Conservation (phyloP, 2,888 invertebrate genomes). For the Pterobdella sp. region DNA sequence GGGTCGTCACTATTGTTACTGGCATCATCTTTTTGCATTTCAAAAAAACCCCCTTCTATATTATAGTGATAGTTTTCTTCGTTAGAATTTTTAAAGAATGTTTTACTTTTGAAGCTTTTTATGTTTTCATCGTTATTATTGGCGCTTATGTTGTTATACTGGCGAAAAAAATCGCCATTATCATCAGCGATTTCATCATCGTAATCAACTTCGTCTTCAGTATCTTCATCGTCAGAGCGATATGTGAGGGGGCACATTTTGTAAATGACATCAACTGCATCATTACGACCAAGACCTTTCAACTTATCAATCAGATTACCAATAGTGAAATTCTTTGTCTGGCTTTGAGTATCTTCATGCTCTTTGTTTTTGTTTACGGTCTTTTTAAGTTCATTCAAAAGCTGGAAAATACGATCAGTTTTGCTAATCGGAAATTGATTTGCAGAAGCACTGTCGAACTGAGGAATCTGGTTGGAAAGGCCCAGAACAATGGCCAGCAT, state of each 20-base stretch:
- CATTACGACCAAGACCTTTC: slow-evolving; percentile 58
- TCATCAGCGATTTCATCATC: not conserved
- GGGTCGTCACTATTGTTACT: not conserved
- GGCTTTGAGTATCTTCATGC: not conserved
- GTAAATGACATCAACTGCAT: slow-evolving; percentile 59
- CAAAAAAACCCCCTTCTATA: not conserved
- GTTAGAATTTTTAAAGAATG: not conserved
- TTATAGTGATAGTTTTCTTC: no score
- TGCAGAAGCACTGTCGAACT: slow-evolving; percentile 49
- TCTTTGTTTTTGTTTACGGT: not conserved
- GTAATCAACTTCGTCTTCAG: slow-evolving; percentile 77
- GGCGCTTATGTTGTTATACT: not conserved
- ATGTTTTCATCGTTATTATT: not conserved
- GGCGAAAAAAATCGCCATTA: not conserved
- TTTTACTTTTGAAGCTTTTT: no score
- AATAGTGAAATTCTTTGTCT: slow-evolving; percentile 47
- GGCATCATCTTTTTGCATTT: not conserved
- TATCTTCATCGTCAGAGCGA: slow-evolving; percentile 99
- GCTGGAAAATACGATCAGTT: slow-evolving; percentile 53
- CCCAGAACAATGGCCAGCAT: slow-evolving; percentile 56
- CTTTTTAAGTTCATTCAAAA: slow-evolving; percentile 37
- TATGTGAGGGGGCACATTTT: slow-evolving; percentile 64
- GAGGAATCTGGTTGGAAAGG: slow-evolving; percentile 56
- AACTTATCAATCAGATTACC: slow-evolving; percentile 58
- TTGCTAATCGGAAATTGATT: slow-evolving; percentile 44